Evolutionary conservation across 1,140 invertebrate genomes (phyloP).

Genomic region (Rhagoletis zephyria): DNA sequence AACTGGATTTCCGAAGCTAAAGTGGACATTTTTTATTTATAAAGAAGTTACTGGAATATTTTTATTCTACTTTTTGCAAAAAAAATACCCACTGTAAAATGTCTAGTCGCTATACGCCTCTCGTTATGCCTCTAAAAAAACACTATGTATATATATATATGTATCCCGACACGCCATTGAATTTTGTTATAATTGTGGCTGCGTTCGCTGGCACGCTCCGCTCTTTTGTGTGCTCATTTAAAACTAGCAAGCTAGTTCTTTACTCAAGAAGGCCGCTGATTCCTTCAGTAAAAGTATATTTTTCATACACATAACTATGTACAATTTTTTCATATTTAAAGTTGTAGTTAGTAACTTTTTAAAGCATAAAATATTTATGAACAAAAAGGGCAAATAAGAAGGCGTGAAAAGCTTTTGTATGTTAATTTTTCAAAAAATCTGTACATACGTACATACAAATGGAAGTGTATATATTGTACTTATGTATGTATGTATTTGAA

Average conservation of each 20-base stretch:
- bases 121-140: neutral
- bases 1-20: too few species aligned
- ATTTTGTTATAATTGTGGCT: neutral
- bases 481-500: neutral
- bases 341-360: neutral
- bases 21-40: too few species aligned
- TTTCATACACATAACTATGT: neutral
- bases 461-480: too few species aligned
- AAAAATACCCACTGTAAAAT: too few species aligned
- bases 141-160: neutral
- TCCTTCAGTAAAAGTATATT: neutral
- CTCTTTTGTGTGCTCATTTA: neutral
- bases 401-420: neutral
- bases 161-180: neutral
- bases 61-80: too few species aligned
- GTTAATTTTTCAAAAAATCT: neutral
- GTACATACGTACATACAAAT: too few species aligned
- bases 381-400: neutral
- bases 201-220: neutral
- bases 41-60: too few species aligned
- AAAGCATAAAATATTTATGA: too few species aligned
- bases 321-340: neutral
- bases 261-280: too few species aligned
- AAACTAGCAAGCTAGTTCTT: neutral
- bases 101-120: neutral